Conservation (phyloP, 2,888 invertebrate genomes). For the Noctuana brunneofusca region DNA sequence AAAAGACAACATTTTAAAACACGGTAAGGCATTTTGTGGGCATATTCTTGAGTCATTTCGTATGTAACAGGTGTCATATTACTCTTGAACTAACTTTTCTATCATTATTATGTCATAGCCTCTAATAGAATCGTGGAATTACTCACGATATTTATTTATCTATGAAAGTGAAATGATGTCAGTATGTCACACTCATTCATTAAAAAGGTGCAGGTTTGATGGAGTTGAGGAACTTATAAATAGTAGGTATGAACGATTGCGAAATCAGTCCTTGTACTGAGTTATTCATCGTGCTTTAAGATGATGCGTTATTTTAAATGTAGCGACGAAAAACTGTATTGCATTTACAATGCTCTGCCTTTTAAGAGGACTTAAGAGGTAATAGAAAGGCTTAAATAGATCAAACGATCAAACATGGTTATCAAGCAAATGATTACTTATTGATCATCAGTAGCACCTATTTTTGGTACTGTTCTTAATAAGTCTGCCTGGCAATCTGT, state of each 20-base stretch:
- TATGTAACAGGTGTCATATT: slow-evolving; percentile 61
- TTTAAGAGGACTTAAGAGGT: too few species aligned
- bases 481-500: too few species aligned
- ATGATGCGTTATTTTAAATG: background rate
- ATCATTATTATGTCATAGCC: slow-evolving; percentile 78
- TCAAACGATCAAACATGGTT: too few species aligned
- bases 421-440: too few species aligned
- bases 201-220: slow-evolving; percentile 5
- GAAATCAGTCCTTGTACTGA: slow-evolving; percentile 27
- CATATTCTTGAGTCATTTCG: background rate
- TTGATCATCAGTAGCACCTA: too few species aligned
- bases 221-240: slow-evolving; percentile 11
- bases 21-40: slow-evolving; percentile 15
- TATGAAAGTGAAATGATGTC: slow-evolving; percentile 15
- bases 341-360: background rate
- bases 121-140: slow-evolving; percentile 62
- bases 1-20: background rate
- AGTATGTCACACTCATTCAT: slow-evolving; percentile 11
- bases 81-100: slow-evolving; percentile 70
- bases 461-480: too few species aligned
- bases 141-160: slow-evolving; percentile 33
- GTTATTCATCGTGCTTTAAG: background rate
- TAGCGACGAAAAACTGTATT: background rate
- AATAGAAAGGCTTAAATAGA: too few species aligned
- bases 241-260: slow-evolving; percentile 11